Base-by-base conservation (phyloP, 2,113 vertebrate species). In the Abramis brama region DNA sequence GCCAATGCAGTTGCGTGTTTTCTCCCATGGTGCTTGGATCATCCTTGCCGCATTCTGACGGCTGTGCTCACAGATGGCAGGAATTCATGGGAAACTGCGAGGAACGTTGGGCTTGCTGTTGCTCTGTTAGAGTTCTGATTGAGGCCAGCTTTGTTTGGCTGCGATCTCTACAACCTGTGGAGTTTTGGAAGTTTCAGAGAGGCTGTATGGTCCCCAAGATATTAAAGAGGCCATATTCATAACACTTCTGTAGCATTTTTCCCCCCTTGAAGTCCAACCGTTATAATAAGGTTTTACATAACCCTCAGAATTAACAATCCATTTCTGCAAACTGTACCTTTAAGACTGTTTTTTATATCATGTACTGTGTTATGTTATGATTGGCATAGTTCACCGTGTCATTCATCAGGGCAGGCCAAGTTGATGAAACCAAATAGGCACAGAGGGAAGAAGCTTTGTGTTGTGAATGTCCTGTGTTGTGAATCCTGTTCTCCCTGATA, bases 21-120 rank as follows among this genome's bases (percentile, higher is more conserved):
- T 74, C 43, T 85, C 82, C 60, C 82, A 60, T 79, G 71, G 66
- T 59, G 64, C 70, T 83, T 17, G 30, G 71, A 81, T 82, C 86
- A 79, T 85, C 84, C 85, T 19, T 79, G 82, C 82, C 23, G 75
- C 47, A 33, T 79, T 85, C 79, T 17, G 68, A 86, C 23, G 73
- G 84, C 73, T 88, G 87, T 47, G 88, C 83, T 88, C 86, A 62
- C 83, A 89, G 85, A 87, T 79, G 86, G 83, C 87, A 73, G 84
- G 86, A 88, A 88, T 91, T 93, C 91, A 91, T 92, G 93, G 92
- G 92, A 94, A 94, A 89, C 86, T 81, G 84, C 21, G 8, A 89
- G 30, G 75, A 86, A 91, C 47, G 86, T 62, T 75, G 79, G 73
- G 50, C 82, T 75, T 75, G 76, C 86, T 81, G 86, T 73, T 81